phyloP scores from a whole-genome alignment of 2,888 invertebrate genomes.

The Aphelenchoides bicaudatus region DNA sequence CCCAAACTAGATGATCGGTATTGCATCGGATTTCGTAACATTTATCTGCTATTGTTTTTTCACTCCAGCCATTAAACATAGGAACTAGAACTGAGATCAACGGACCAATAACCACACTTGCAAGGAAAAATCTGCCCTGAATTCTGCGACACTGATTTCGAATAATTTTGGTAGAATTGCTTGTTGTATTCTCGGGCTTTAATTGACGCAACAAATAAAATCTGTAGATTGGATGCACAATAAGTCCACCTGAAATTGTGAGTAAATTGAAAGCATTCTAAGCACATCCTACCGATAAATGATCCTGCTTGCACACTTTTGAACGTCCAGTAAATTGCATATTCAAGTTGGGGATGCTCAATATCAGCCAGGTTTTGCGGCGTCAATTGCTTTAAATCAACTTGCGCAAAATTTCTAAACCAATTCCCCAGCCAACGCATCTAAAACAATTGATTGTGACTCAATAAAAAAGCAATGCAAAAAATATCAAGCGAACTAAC shows the following conservation, averaged over 20 bases:
- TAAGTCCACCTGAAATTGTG: conserved; percentile 44
- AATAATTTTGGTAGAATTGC: conserved; percentile 55
- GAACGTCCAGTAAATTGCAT: conserved; percentile 46
- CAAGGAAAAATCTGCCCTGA: conserved; percentile 48
- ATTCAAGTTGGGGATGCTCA: conserved; percentile 44
- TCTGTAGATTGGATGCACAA: conserved; percentile 54
- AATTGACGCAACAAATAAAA: conserved; percentile 40
- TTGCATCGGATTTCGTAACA: conserved; percentile 52
- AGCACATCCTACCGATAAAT: conserved; percentile 40
- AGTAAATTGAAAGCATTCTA: conserved; percentile 1
- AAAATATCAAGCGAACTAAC: conserved; percentile 18
- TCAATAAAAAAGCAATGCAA: conserved; percentile 24
- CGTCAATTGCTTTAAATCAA: conserved; percentile 30
- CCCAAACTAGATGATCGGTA: conserved; percentile 37
- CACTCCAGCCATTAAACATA: conserved; percentile 20
- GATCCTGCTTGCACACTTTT: conserved; percentile 47
- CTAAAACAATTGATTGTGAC: too few species aligned
- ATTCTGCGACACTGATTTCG: conserved; percentile 44
- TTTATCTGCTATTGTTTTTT: conserved; percentile 35
- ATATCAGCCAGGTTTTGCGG: conserved; percentile 44
- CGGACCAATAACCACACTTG: conserved; percentile 46
- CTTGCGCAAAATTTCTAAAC: conserved; percentile 33
- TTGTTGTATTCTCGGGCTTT: conserved; percentile 46
- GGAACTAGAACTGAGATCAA: conserved; percentile 19
- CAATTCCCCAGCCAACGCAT: conserved; percentile 48